Evolutionary conservation across 23 tunicate species (phyloP).

Genomic region (Trididemnum clinides): DNA sequence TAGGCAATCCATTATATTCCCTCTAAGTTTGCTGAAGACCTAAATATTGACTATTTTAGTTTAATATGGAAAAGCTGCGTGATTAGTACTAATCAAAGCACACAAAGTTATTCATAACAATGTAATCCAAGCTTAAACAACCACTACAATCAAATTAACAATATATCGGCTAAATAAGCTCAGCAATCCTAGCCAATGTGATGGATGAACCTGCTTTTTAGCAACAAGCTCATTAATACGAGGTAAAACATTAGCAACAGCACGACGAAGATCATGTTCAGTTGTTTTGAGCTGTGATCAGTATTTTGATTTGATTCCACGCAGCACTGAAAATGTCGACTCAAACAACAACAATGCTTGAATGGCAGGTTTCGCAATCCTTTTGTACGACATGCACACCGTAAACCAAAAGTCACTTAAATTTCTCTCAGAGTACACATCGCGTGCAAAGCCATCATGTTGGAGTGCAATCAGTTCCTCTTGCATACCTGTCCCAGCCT

Average conservation of each 20-base stretch:
- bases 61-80: slow-evolving; percentile 10
- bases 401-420: slow-evolving; percentile 6
- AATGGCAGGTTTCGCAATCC: slow-evolving; percentile 26
- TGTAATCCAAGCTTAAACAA: slow-evolving; percentile 19
- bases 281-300: slow-evolving; percentile 16
- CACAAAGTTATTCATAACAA: slow-evolving; percentile 32
- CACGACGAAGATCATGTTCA: slow-evolving; percentile 29
- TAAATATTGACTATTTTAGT: slow-evolving; percentile 5
- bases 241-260: slow-evolving; percentile 25
- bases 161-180: slow-evolving; percentile 6
- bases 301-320: slow-evolving; percentile 19
- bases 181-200: slow-evolving; percentile 23
- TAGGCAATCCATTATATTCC: neutral
- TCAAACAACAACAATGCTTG: slow-evolving; percentile 12
- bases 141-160: slow-evolving; percentile 16
- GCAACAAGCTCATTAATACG: slow-evolving; percentile 16
- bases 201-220: slow-evolving; percentile 23
- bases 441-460: slow-evolving; percentile 16
- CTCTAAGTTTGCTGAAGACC: neutral
- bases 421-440: slow-evolving; percentile 28
- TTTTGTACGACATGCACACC: slow-evolving; percentile 22
- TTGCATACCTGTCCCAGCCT: slow-evolving; percentile 36
- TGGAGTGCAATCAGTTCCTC: slow-evolving; percentile 19
- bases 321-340: slow-evolving; percentile 21
- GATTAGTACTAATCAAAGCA: slow-evolving; percentile 24